phyloP scores from a whole-genome alignment of 2,888 invertebrate genomes.

The Cylindroiulus punctatus region DNA sequence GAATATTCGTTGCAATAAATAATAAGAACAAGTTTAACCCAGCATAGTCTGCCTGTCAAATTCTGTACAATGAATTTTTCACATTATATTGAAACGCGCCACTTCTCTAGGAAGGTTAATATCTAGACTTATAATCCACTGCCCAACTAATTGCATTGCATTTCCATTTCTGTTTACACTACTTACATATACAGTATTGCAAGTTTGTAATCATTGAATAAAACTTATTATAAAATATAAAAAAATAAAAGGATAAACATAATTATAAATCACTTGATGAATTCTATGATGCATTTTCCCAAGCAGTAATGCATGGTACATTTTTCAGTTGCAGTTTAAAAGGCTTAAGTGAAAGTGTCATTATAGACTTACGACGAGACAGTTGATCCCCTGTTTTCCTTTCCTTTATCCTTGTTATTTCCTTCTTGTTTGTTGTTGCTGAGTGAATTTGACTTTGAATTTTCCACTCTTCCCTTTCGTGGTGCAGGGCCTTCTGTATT shows the following conservation, averaged over 20 bases:
- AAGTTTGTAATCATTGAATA: background rate
- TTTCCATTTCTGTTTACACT: background rate
- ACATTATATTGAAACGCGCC: too few species aligned
- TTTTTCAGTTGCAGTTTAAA: background rate
- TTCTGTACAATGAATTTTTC: too few species aligned
- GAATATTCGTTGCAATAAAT: background rate
- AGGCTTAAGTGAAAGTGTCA: background rate
- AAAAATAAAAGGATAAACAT: too few species aligned
- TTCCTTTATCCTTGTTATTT: slow-evolving; percentile 59
- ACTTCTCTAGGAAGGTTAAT: background rate
- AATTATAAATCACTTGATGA: too few species aligned
- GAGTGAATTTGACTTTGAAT: slow-evolving; percentile 66
- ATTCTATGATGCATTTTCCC: too few species aligned
- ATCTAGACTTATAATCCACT: too few species aligned
- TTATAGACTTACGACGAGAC: slow-evolving; percentile 60
- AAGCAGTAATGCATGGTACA: too few species aligned
- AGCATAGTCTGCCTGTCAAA: too few species aligned
- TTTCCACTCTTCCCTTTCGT: slow-evolving; percentile 60
- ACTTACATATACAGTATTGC: background rate
- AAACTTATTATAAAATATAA: background rate
- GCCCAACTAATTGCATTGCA: too few species aligned
- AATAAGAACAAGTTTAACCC: background rate
- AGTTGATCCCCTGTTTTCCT: slow-evolving; percentile 60
- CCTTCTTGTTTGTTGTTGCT: slow-evolving; percentile 59
- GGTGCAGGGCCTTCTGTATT: slow-evolving; percentile 61